Base-by-base conservation (phyloP, 2,888 invertebrate genomes). In the Blastobasis lacticolella region DNA sequence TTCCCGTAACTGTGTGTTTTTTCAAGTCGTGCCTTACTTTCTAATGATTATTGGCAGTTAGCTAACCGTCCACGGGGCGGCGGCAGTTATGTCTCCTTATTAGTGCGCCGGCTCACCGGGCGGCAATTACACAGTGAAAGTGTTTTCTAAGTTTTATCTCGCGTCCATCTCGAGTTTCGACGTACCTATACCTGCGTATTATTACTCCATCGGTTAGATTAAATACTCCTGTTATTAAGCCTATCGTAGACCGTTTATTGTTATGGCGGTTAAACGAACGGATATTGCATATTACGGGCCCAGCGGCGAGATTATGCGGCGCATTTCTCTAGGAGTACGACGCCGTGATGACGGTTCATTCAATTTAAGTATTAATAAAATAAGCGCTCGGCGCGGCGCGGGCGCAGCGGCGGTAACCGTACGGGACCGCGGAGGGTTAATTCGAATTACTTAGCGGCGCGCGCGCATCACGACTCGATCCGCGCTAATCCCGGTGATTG, bases 61-160 rank as follows among this genome's bases (percentile, higher is more conserved):
- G 58, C 57, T 57, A 60, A 53, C 54, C 47, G 49, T 37, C 40
- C 48, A 37, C 44, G 49, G 9, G 49, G 54, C 54, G 56, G 57
- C 57, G 55, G 50, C 52, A 53, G 66, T 58, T 69, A 69, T 72
- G 70, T 71, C 70, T 60, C 72, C 71, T 67, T 75, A 77, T 73
- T 74, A 73, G 68, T 68, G 61, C 61, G 23, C 23, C 23, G 23
- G 23, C 23, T 70, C 68, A 72, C 69, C 67, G 64, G 23, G 61
- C 62, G 66, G 69, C 69, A 75, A 78, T 77, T 81, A 77, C 71
- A 64, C 64, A 75, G 82, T 71, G 83, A 84, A 82, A 84, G 84
- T 82, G 72, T 71, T 76, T 72, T 70, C 57, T 66, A 74, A 69
- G 65, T 57, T 59, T 69, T 71, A 78, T 75, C 75, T 68, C 71